Base-by-base conservation (phyloP, 2,888 invertebrate genomes). In the Tiliacea citrago region DNA sequence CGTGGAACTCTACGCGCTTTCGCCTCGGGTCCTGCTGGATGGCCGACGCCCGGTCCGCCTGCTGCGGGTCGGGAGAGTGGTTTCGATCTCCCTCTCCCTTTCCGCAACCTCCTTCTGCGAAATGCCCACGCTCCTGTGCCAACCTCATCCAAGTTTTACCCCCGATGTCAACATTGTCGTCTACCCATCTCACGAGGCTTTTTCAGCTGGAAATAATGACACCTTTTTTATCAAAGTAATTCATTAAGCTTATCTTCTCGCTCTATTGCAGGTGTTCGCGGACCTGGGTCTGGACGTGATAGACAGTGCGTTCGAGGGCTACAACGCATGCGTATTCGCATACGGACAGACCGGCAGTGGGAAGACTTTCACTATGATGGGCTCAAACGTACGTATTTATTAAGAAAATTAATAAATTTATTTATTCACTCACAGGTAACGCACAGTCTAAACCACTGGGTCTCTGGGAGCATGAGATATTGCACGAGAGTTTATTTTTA, bases 291-390 rank as follows among this genome's bases (percentile, higher is more conserved):
- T 97, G 91, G 98, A 98, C 94, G 98, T 98, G 82, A 97, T 98
- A 82, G 98, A 98, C 94, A 98, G 98, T 95, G 98, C 98, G 81
- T 98, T 98, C 94, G 97, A 98, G 90, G 98, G 98, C 53, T 98
- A 98, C 97, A 98, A 98, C 95, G 98, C 98, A 76, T 98, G 98
- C 92, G 98, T 98, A 74, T 98, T 99, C 96, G 98, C 99, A 61
- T 99, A 99, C 93, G 99, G 99, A 35, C 98, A 99, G 96, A 99
- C 98, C 6, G 98, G 98, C 83, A 98, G 98, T 93, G 98, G 98
- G 72, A 99, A 99, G 95, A 98, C 98, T 0, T 98, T 98, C 92
- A 99, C 98, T 53, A 99, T 99, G 98, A 98, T 98, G 98, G 98
- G 98, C 8, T 97, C 98, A 13, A 95, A 97, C 87, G 98, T 98